Evolutionary conservation across 2,113 vertebrate genomes (phyloP), one percentile per base, ranked within the genome.

Genomic region (Thymallus thymallus): DNA sequence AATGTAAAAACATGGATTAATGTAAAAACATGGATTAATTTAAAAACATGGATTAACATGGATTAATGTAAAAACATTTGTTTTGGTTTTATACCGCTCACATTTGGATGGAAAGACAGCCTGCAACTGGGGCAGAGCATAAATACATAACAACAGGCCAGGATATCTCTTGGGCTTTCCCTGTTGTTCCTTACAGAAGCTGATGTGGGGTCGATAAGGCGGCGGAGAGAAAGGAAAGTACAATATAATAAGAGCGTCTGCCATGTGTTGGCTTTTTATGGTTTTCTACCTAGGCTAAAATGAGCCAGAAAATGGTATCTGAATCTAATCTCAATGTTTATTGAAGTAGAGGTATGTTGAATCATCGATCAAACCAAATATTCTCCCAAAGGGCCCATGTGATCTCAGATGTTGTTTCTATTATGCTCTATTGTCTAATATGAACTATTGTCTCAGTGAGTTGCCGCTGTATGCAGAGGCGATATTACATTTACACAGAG

Each of bases 61-160:
- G 41, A 69, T 79, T 77, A 76, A 84, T 74, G 58, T 45, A 68
- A 67, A 30, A 76, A 74, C 74, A 71, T 74, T n/a, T n/a, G n/a
- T n/a, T n/a, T n/a, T n/a, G 14, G 66, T 69, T 80, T n/a, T n/a
- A 89, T 84, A 85, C 84, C 26, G 77, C 80, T 85, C 88, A 88
- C 84, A 84, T 71, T 60, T 62, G 67, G 76, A 87, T 75, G n/a
- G 60, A 86, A 86, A 81, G 71, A 61, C 77, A 80, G 77, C 68
- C 63, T 51, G 20, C 77, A 82, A 82, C 72, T 65, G 75, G 79
- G 80, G 84, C 68, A 66, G 73, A 66, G 74, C 79, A 91, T 91
- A 85, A 91, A 92, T 91, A 90, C 90, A 77, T 88, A 82, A 87
- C 79, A 76, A 79, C 75, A 77, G 74, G 72, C 81, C 23, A 13